Conservation (phyloP, 2,888 invertebrate species). For the Noctua janthina region DNA sequence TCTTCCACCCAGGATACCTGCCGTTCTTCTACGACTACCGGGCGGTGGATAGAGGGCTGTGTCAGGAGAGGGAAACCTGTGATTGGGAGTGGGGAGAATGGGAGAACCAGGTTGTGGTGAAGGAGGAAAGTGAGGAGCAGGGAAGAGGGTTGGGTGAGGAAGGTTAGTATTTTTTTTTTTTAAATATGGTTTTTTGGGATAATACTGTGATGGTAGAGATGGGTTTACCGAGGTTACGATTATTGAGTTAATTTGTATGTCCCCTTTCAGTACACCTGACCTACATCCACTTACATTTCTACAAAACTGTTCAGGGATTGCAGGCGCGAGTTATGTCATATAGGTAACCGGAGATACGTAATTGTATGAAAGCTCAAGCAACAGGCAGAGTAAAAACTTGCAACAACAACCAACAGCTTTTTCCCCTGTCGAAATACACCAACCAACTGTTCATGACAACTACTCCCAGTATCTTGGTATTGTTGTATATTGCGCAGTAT, state of each 20-base stretch:
- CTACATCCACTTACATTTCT: background rate
- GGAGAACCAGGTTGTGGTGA: conserved; percentile 75
- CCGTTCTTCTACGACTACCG: conserved; percentile 80
- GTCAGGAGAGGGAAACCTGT: conserved; percentile 57
- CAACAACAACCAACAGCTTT: background rate
- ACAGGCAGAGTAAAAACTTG: background rate
- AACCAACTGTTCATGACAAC: background rate
- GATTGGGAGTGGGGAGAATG: conserved; percentile 75
- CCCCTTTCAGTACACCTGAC: background rate
- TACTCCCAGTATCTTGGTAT: no score
- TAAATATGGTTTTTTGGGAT: background rate
- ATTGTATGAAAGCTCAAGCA: background rate
- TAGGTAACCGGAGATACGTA: no score
- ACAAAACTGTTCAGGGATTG: background rate
- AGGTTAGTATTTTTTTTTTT: conserved; percentile 68
- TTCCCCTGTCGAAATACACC: no score
- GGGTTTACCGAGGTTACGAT: background rate
- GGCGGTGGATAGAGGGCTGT: conserved; percentile 66
- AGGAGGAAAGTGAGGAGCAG: conserved; percentile 76
- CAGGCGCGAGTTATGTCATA: no score
- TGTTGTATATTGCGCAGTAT: no score
- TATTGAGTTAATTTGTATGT: background rate
- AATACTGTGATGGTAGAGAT: background rate
- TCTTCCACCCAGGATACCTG: conserved; percentile 72
- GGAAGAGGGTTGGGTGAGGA: conserved; percentile 75